These are phyloP conservation scores for Strigops habroptila DNA, from an alignment of 2,113 vertebrate species.

Conservation along the genomic window DNA sequence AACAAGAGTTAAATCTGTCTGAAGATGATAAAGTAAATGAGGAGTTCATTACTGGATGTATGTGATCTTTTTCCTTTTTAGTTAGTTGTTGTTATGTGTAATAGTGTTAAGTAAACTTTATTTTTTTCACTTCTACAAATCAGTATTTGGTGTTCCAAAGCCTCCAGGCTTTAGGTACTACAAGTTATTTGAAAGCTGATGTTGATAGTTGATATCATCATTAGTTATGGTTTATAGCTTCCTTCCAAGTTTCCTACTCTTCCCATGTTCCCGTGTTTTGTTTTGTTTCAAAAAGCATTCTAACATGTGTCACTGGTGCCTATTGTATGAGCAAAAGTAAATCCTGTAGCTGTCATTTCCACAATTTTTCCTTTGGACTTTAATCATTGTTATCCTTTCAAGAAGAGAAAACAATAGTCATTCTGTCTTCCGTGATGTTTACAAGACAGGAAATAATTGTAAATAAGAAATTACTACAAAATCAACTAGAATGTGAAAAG, in stretches of 20 bases:
- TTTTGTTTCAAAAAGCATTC: background rate
- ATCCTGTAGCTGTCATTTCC: background rate
- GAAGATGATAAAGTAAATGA: conserved; percentile 68
- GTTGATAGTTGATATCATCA: background rate
- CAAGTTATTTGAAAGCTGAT: background rate
- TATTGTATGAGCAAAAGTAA: background rate
- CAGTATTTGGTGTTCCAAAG: background rate
- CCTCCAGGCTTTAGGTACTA: background rate
- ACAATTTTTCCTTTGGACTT: background rate
- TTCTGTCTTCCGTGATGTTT: background rate
- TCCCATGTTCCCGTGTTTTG: background rate
- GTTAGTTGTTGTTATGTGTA: background rate
- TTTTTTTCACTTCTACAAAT: background rate
- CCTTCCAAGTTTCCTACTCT: background rate
- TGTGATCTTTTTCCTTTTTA: conserved; percentile 36
- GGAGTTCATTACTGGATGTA: conserved; percentile 87
- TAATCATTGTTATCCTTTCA: background rate
- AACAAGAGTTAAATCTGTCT: conserved; percentile 63
- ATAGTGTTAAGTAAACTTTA: background rate
- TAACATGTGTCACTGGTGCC: background rate
- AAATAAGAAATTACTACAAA: background rate
- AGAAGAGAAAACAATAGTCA: background rate
- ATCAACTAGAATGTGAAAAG: background rate
- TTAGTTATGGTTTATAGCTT: background rate
- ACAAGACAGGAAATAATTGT: background rate